phyloP scores from a whole-genome alignment of 2,113 vertebrate genomes.

The Hirundichthys speculiger region DNA sequence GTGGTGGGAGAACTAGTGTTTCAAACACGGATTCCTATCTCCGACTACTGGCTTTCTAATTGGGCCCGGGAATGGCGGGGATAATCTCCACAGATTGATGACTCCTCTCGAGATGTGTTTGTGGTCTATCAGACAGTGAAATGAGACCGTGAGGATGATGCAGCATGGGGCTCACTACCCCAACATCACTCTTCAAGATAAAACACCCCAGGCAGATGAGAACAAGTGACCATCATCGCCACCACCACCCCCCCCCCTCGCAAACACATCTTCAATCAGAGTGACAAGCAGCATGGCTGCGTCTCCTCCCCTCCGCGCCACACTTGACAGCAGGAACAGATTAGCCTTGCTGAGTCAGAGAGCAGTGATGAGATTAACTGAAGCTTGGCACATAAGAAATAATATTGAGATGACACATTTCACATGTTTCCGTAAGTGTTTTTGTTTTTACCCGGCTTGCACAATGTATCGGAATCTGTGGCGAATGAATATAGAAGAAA shows the following conservation, averaged over 20 bases:
- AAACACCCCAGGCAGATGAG: constrained; percentile 64
- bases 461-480: no score
- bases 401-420: constrained; percentile 1
- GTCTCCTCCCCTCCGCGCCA: constrained; percentile 44
- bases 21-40: constrained; percentile 67
- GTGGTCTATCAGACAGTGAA: constrained; percentile 83
- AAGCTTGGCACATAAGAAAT: constrained; percentile 12
- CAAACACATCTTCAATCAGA: constrained; percentile 75
- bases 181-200: constrained; percentile 65
- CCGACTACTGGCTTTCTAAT: constrained; percentile 68
- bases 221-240: constrained; percentile 75
- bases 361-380: constrained; percentile 54
- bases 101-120: constrained; percentile 69
- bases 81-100: constrained; percentile 78
- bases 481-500: no score
- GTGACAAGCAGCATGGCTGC: constrained; percentile 57
- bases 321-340: constrained; percentile 51
- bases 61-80: constrained; percentile 66
- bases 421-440: background rate
- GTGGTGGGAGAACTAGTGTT: constrained; percentile 53
- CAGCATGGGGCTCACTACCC: constrained; percentile 52
- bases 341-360: constrained; percentile 66
- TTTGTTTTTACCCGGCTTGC: background rate
- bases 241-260: constrained; percentile 59
- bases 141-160: constrained; percentile 73